Base-by-base conservation (phyloP, 2,113 vertebrate species). In the Paramisgurnus dabryanus region DNA sequence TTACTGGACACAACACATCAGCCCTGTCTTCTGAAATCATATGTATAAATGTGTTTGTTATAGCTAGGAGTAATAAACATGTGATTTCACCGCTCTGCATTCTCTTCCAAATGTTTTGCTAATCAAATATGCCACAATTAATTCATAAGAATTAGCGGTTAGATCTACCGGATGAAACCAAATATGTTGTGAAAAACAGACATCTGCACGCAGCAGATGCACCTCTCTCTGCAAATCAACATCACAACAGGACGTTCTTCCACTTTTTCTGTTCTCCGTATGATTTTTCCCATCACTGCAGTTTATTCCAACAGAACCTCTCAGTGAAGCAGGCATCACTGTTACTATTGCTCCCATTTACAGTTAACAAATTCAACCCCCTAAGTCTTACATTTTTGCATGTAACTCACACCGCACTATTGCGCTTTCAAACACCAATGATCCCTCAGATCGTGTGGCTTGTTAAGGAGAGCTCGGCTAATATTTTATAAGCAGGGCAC, bases 71-170 rank as follows among this genome's bases (percentile, higher is more conserved):
- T 9, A 17, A 78, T 27, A 43, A 49, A 53, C 12, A 13, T 45
- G 43, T 45, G 6, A 47, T 47, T 47, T 47, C 45, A 68, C 70
- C 11, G 15, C 74, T 78, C 65, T 22, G 2, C 76, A 67, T 88
- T 85, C 86, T 83, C 81, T 87, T 86, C 85, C 84, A 85, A 86
- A 85, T 75, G 63, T 79, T 81, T 85, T 87, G 86, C 87, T 90
- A 89, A 90, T 88, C 90, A 87, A 89, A 90, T 90, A 85, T 76
- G 81, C 81, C 83, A 85, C 87, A 90, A 91, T 92, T 89, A 90
- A 85, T 90, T 87, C 82, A 86, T 83, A 85, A 78, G 84, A 90
- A 86, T 79, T 81, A 86, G 83, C 85, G 76, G 83, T 80, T 75
- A 80, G 79, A 87, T 85, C 87, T 75, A 82, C 64, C 18, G 61